Conservation (phyloP, 2,113 vertebrate species). For the Tachuris rubrigastra region DNA sequence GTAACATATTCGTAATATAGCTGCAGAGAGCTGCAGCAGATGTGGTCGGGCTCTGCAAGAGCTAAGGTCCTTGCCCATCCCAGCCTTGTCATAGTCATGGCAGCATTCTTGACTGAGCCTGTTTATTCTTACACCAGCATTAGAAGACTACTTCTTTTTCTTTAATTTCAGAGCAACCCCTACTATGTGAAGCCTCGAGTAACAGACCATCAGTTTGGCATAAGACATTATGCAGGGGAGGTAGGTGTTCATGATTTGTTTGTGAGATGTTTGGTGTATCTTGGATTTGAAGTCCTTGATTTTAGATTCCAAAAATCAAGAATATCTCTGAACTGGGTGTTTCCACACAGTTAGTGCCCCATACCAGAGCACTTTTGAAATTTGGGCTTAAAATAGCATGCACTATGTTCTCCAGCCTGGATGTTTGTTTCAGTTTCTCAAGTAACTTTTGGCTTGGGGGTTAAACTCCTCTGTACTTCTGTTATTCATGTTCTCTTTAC, state of each 20-base stretch:
- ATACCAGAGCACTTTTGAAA: background rate
- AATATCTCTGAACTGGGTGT: background rate
- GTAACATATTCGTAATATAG: background rate
- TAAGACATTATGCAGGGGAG: conserved; percentile 92
- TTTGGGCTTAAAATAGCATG: background rate
- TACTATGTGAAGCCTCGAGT: conserved; percentile 90
- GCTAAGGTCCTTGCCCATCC: background rate
- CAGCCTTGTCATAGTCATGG: background rate
- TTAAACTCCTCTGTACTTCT: background rate
- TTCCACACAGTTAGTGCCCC: background rate
- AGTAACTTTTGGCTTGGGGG: background rate
- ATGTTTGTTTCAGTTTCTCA: background rate
- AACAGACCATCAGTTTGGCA: conserved; percentile 90
- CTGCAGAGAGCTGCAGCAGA: background rate
- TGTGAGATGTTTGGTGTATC: background rate
- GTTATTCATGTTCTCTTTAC: background rate
- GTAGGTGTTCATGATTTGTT: conserved; percentile 63
- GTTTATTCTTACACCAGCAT: background rate
- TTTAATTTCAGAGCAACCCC: conserved; percentile 79
- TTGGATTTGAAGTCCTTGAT: background rate
- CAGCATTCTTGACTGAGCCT: background rate
- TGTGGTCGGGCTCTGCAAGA: conserved; percentile 18
- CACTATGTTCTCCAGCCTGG: background rate
- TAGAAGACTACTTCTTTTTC: background rate
- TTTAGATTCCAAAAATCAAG: background rate